A percentile compares a stretch with the other conserved stretches of the same genome.
Conservation (phyloP, 1,140 invertebrate species). For the Thereuonema tuberculata region DNA sequence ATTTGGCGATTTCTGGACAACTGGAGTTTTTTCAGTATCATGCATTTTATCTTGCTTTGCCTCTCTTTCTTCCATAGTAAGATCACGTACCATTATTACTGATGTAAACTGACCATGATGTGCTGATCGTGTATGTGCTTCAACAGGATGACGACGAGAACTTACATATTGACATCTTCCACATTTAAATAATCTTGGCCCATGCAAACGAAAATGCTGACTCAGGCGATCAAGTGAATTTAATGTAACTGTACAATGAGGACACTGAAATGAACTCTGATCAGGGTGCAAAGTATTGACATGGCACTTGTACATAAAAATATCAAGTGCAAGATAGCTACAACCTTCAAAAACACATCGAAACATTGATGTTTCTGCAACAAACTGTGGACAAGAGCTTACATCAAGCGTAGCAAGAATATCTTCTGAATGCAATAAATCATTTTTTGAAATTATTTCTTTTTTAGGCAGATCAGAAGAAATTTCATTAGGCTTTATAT, state of each 20-base stretch:
- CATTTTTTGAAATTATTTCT: no score
- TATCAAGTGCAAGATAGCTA: conserved; percentile 53
- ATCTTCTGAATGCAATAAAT: no score
- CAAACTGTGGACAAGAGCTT: conserved; percentile 38
- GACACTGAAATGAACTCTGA: conserved; percentile 45
- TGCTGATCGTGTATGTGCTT: neutral
- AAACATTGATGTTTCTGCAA: conserved; percentile 46
- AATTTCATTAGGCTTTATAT: no score
- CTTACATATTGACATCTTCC: conserved; percentile 40
- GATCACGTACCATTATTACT: neutral
- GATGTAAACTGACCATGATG: neutral
- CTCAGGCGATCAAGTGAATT: conserved; percentile 43
- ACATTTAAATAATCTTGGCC: conserved; percentile 51
- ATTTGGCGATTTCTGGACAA: neutral
- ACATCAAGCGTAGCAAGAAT: no score
- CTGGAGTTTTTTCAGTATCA: no score
- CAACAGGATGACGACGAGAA: conserved; percentile 1
- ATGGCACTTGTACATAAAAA: conserved; percentile 52
- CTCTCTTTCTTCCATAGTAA: neutral
- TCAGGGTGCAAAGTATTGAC: conserved; percentile 52
- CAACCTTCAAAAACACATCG: conserved; percentile 53
- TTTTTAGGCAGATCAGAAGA: no score
- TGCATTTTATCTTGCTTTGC: neutral
- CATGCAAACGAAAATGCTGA: conserved; percentile 58
- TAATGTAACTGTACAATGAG: conserved; percentile 43